phyloP scores from a whole-genome alignment of 2,113 vertebrate species.

The Archocentrus centrarchus region DNA sequence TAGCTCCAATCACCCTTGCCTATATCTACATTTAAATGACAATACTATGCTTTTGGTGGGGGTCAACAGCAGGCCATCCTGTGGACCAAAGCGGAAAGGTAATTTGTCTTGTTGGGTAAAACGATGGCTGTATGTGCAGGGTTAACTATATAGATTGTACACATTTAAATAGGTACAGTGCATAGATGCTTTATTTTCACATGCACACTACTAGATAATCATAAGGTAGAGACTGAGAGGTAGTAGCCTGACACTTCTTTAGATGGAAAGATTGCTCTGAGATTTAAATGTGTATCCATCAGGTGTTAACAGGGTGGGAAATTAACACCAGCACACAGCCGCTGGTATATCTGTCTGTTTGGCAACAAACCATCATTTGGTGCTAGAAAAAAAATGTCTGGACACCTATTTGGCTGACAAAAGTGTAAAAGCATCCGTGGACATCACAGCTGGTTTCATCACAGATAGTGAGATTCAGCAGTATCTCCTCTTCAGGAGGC shows the following conservation, averaged over 20 bases:
- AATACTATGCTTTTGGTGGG: constrained; percentile 60
- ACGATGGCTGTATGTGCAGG: constrained; percentile 11
- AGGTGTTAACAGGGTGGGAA: constrained; percentile 13
- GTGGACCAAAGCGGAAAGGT: constrained; percentile 24
- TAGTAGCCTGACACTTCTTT: constrained; percentile 28
- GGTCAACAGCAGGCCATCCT: constrained; percentile 19
- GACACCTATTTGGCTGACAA: constrained; percentile 7
- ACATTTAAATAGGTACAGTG: constrained; percentile 49
- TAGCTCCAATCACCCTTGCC: constrained; percentile 71
- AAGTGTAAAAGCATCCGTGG: not conserved
- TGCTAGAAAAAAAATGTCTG: constrained; percentile 28
- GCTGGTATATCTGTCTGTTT: constrained; percentile 3
- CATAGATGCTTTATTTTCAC: constrained; percentile 49
- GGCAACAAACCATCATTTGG: constrained; percentile 29
- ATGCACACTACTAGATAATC: constrained; percentile 43
- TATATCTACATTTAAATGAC: constrained; percentile 68
- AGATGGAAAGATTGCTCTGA: constrained; percentile 34
- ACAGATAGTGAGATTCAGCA: not conserved
- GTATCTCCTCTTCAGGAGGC: not conserved
- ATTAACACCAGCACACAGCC: constrained; percentile 6
- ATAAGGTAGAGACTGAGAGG: constrained; percentile 3
- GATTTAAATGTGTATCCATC: constrained; percentile 11
- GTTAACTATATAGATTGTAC: constrained; percentile 25
- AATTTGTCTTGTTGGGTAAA: not conserved
- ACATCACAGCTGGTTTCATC: constrained; percentile 24